Evolutionary conservation across 1,140 invertebrate genomes (phyloP).

Genomic region (Drosophila leontia): DNA sequence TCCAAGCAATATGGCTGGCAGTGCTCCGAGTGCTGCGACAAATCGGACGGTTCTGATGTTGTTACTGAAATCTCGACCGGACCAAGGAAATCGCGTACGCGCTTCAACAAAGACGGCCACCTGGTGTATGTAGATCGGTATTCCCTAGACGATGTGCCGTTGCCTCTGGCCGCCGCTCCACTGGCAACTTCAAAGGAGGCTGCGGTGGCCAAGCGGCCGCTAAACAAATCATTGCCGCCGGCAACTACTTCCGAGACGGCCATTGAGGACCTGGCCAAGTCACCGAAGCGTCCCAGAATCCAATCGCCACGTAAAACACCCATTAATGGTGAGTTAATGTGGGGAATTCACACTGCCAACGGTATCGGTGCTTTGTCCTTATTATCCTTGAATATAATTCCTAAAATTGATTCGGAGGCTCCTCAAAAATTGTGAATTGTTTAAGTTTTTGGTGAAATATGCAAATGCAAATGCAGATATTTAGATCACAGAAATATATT

Average conservation of each 20-base stretch:
- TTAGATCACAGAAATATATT: not conserved
- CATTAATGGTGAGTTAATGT: constrained; percentile 51
- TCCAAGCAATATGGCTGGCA: constrained; percentile 97
- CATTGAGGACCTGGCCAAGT: constrained; percentile 56
- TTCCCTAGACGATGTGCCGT: constrained; percentile 63
- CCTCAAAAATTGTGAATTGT: not conserved
- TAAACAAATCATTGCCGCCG: constrained; percentile 69
- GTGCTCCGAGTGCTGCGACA: constrained; percentile 95
- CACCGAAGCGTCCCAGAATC: constrained; percentile 59
- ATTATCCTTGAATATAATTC: constrained; percentile 1
- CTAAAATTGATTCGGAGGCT: not conserved
- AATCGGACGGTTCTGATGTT: constrained; percentile 91
- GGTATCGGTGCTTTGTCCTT: not conserved
- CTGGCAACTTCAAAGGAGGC: constrained; percentile 33
- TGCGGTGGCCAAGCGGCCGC: constrained; percentile 28
- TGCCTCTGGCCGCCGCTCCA: constrained; percentile 2
- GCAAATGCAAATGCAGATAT: not conserved
- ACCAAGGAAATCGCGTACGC: constrained; percentile 90
- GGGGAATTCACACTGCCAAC: not conserved
- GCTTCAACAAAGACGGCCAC: constrained; percentile 89
- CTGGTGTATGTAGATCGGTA: constrained; percentile 70
- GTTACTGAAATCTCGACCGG: constrained; percentile 91
- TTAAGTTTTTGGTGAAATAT: not conserved
- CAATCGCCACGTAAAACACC: constrained; percentile 69
- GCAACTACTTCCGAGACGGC: constrained; percentile 16